Conservation (phyloP, 1,140 invertebrate genomes). For the Drosophila hydei region DNA sequence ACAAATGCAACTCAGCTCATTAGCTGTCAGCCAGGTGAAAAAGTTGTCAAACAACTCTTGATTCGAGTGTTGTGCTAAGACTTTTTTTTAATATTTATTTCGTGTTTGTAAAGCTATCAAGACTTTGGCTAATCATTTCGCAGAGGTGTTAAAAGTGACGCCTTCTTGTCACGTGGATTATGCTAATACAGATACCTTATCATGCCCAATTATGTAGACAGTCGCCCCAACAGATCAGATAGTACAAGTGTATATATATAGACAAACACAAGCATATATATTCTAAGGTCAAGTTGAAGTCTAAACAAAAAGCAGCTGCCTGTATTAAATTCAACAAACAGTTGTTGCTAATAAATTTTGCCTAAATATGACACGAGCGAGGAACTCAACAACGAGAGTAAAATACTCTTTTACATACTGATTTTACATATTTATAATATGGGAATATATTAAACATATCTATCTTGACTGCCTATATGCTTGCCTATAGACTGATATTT, state of each 20-base stretch:
- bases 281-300: slow-evolving; percentile 58
- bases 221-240: neutral
- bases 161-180: slow-evolving; percentile 46
- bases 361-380: slow-evolving; percentile 8
- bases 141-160: slow-evolving; percentile 57
- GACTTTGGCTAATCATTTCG: slow-evolving; percentile 31
- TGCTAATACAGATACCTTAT: slow-evolving; percentile 68
- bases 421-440: no score
- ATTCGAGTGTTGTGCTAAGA: slow-evolving; percentile 11
- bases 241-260: slow-evolving; percentile 5
- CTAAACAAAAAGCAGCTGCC: slow-evolving; percentile 34
- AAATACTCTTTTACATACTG: neutral
- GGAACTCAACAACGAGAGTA: neutral
- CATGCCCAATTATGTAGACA: slow-evolving; percentile 52
- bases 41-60: slow-evolving; percentile 9
- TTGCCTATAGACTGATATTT: no score
- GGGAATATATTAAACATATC: no score
- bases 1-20: slow-evolving; percentile 50
- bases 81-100: neutral
- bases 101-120: neutral
- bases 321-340: slow-evolving; percentile 27
- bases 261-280: neutral
- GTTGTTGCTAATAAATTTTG: slow-evolving; percentile 61
- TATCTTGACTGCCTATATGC: no score
- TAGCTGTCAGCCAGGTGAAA: slow-evolving; percentile 18